These are phyloP conservation scores for Alloscopus bannaensis DNA, from an alignment of 2,888 invertebrate genomes.

Conservation along the genomic window DNA sequence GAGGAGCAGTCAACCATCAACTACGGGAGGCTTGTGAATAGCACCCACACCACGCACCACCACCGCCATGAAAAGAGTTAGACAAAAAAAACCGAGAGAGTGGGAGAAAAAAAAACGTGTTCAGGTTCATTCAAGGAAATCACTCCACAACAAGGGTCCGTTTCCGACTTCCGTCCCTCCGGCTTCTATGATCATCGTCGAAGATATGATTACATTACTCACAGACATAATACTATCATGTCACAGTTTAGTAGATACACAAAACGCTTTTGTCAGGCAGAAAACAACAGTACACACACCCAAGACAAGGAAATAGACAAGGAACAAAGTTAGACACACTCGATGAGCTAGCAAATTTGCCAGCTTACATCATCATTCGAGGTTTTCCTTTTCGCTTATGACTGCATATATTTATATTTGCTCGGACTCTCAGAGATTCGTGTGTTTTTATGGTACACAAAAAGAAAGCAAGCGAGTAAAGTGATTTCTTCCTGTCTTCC, in stretches of 20 bases:
- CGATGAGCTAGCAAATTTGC: slow-evolving; percentile 43
- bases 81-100: neutral
- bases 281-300: neutral
- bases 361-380: slow-evolving; percentile 25
- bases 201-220: slow-evolving; percentile 26
- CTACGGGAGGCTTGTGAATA: neutral
- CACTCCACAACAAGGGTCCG: slow-evolving; percentile 45
- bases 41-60: slow-evolving; percentile 18
- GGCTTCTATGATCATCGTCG: slow-evolving; percentile 17
- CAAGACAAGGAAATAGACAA: neutral
- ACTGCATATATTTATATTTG: neutral
- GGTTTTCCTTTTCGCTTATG: neutral
- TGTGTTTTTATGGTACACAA: too few species aligned
- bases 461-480: too few species aligned
- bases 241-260: slow-evolving; percentile 5
- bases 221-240: slow-evolving; percentile 36
- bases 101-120: slow-evolving; percentile 18
- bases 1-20: slow-evolving; percentile 42
- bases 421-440: too few species aligned
- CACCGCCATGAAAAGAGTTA: slow-evolving; percentile 6
- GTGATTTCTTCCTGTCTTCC: neutral
- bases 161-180: slow-evolving; percentile 42
- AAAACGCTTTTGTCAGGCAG: neutral
- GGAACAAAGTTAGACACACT: neutral
- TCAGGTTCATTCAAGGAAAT: slow-evolving; percentile 53